Evolutionary conservation across 2,888 invertebrate species (phyloP).

Genomic region (Cataglyphis altisquamis): DNA sequence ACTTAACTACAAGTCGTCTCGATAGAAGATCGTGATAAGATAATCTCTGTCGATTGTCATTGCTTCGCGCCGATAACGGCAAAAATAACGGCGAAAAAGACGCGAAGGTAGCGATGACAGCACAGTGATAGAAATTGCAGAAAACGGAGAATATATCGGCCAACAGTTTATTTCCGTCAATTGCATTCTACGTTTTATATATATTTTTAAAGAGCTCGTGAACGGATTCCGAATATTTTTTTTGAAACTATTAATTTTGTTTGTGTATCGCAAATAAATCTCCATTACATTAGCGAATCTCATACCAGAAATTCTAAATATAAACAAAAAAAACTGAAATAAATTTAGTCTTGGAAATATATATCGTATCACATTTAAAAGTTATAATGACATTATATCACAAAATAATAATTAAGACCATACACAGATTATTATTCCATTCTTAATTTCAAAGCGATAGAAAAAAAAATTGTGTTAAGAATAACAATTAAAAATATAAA

Average conservation of each 20-base stretch:
- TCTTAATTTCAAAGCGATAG: background rate
- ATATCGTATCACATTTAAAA: background rate
- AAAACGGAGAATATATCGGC: constrained; percentile 40
- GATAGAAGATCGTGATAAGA: constrained; percentile 74
- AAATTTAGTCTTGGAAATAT: background rate
- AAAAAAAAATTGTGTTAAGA: background rate
- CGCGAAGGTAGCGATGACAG: constrained; percentile 20
- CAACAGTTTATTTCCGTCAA: constrained; percentile 45
- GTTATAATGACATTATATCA: background rate
- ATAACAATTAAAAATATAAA: background rate
- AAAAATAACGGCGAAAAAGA: background rate
- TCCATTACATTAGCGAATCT: background rate
- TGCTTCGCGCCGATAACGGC: constrained; percentile 55
- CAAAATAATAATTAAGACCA: background rate
- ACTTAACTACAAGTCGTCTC: constrained; percentile 60
- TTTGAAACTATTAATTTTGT: background rate
- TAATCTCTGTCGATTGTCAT: constrained; percentile 71
- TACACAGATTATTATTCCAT: background rate
- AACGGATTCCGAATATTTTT: background rate
- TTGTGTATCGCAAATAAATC: background rate
- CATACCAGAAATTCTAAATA: background rate
- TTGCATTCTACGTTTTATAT: background rate
- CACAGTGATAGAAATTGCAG: constrained; percentile 11
- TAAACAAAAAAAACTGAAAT: background rate
- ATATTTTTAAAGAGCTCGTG: background rate